Evolutionary conservation across 2,113 vertebrate species (phyloP).

Genomic region (Salvelinus namaycush): DNA sequence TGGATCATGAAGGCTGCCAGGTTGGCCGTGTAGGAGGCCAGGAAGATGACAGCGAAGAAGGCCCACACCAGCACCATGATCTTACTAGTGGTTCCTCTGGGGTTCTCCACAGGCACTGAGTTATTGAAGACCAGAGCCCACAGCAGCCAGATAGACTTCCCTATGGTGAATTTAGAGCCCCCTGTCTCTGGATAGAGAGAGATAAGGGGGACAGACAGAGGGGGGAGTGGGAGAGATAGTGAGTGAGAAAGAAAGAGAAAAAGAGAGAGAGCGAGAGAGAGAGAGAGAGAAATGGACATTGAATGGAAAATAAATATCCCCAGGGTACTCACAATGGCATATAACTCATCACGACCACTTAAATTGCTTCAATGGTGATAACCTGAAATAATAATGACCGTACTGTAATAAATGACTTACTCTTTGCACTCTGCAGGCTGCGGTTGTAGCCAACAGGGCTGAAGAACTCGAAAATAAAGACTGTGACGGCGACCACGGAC

Average conservation of each 20-base stretch:
- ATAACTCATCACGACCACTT: too few relatives aligned
- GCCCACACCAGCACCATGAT: slow-evolving; percentile 93
- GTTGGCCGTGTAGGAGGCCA: slow-evolving; percentile 87
- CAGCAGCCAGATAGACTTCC: slow-evolving; percentile 88
- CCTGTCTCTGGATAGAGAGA: slow-evolving; percentile 67
- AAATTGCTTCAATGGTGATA: too few relatives aligned
- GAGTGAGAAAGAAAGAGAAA: too few relatives aligned
- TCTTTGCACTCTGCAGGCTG: slow-evolving; percentile 85
- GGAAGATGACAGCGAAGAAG: slow-evolving; percentile 88
- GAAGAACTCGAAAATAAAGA: slow-evolving; percentile 92
- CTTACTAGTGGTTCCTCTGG: slow-evolving; percentile 92
- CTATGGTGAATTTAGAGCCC: slow-evolving; percentile 89
- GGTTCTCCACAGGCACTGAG: slow-evolving; percentile 94
- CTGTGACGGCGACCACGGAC: slow-evolving; percentile 91
- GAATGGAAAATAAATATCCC: too few relatives aligned
- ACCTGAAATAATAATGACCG: too few relatives aligned
- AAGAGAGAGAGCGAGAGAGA: not conserved
- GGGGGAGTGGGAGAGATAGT: not conserved
- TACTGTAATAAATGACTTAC: slow-evolving; percentile 69
- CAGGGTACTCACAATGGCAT: too few relatives aligned
- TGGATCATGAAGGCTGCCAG: slow-evolving; percentile 90
- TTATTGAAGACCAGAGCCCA: slow-evolving; percentile 95
- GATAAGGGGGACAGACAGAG: not conserved
- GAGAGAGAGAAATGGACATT: not conserved
- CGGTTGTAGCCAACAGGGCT: slow-evolving; percentile 89